Conservation (phyloP, 2,113 vertebrate genomes). For the Ancistrus triradiatus region DNA sequence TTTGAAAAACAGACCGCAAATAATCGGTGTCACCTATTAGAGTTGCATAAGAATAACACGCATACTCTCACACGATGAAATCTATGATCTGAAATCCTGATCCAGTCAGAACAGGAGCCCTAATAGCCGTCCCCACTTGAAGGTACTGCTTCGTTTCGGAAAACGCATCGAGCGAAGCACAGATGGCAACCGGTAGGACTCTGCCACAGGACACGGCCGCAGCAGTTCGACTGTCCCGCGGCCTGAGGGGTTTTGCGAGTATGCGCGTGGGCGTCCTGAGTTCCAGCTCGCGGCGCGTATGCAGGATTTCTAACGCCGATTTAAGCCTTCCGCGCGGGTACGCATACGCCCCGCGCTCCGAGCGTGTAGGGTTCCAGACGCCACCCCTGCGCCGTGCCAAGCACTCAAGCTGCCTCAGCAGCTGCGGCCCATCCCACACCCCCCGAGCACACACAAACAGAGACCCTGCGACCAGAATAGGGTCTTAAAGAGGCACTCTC, state of each 20-base stretch:
- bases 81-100: not conserved
- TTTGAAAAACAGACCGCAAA: not conserved
- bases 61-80: not conserved
- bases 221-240: not conserved
- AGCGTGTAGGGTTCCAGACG: constrained; percentile 41
- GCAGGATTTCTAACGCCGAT: not conserved
- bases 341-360: constrained; percentile 30
- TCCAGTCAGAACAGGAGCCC: constrained; percentile 25
- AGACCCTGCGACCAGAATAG: not conserved
- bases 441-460: constrained; percentile 3
- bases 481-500: not conserved
- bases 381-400: constrained; percentile 32
- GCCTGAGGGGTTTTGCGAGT: not conserved
- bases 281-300: not conserved
- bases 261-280: not conserved
- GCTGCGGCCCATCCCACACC: constrained; percentile 35
- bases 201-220: not conserved
- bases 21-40: not conserved
- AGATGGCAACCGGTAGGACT: constrained; percentile 22
- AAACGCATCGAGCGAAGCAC: constrained; percentile 20
- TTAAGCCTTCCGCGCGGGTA: not conserved
- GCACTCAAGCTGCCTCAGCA: constrained; percentile 35
- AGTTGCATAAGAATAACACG: constrained; percentile 8
- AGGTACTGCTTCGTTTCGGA: not conserved
- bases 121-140: constrained; percentile 1